These are phyloP conservation scores for Cerceris ruficornis DNA, from an alignment of 2,888 invertebrate species.

Conservation along the genomic window DNA sequence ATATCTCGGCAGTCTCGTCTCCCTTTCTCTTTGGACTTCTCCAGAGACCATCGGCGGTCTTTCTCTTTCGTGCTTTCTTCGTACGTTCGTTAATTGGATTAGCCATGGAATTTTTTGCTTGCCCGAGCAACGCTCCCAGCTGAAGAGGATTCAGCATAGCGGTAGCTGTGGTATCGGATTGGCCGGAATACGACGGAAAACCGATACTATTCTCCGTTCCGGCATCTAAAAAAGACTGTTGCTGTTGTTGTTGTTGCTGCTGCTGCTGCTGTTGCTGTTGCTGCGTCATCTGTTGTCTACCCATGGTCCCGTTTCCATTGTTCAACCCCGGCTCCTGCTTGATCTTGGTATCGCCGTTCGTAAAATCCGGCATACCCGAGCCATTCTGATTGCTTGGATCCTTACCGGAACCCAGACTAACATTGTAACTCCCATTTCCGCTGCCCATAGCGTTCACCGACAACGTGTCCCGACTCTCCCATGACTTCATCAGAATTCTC, in stretches of 20 bases:
- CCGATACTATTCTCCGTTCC: constrained; percentile 82
- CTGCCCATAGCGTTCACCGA: constrained; percentile 82
- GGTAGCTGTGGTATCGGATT: constrained; percentile 78
- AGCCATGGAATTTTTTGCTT: constrained; percentile 72
- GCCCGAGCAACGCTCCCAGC: constrained; percentile 76
- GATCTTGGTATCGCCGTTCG: constrained; percentile 78
- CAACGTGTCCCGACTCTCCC: constrained; percentile 87
- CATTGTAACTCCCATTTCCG: constrained; percentile 85
- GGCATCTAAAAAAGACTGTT: constrained; percentile 82
- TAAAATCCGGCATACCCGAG: constrained; percentile 77
- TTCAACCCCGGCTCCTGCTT: constrained; percentile 79
- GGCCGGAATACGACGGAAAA: constrained; percentile 82
- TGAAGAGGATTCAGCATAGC: constrained; percentile 79
- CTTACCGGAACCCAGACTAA: constrained; percentile 87
- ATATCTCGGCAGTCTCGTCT: constrained; percentile 83
- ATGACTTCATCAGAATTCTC: constrained; percentile 92
- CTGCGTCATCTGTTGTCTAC: constrained; percentile 65
- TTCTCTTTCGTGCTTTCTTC: constrained; percentile 84
- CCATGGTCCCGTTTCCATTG: constrained; percentile 74
- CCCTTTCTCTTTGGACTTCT: constrained; percentile 86
- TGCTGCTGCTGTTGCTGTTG: constrained; percentile 61
- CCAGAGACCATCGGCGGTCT: constrained; percentile 85
- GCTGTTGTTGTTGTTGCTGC: constrained; percentile 66
- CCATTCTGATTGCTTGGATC: constrained; percentile 77
- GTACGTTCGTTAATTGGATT: constrained; percentile 81